Evolutionary conservation across 2,113 vertebrate species (phyloP).

Genomic region (Gadus macrocephalus): DNA sequence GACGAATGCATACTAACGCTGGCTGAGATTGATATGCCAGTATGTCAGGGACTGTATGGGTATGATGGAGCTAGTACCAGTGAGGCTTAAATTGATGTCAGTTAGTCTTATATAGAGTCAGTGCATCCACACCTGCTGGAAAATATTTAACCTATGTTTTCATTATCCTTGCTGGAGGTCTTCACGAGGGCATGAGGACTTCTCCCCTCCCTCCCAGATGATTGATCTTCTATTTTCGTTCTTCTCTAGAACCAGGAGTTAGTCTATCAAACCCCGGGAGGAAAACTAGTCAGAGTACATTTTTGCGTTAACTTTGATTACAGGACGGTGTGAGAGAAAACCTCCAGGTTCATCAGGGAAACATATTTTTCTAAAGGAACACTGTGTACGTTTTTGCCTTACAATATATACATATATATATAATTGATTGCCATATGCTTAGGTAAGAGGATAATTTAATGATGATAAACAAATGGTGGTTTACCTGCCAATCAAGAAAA

Average conservation of each 20-base stretch:
- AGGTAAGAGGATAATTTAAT: too few species aligned
- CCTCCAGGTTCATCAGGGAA: conserved; percentile 58
- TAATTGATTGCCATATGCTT: too few species aligned
- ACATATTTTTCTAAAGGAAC: conserved; percentile 29
- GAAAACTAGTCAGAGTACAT: too few species aligned
- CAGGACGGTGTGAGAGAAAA: conserved; percentile 34
- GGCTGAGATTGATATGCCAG: conserved; percentile 66
- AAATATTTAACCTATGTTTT: conserved; percentile 50
- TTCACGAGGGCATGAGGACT: conserved; percentile 48
- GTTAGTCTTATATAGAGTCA: conserved; percentile 60
- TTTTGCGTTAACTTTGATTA: background rate
- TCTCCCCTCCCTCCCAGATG: conserved; percentile 8
- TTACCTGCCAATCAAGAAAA: too few species aligned
- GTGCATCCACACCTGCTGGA: conserved; percentile 49
- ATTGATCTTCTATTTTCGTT: conserved; percentile 20
- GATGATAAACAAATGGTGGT: too few species aligned
- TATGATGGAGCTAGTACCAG: conserved; percentile 63
- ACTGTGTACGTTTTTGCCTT: too few species aligned
- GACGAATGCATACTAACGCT: conserved; percentile 60
- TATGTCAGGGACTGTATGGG: conserved; percentile 74
- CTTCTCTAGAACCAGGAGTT: conserved; percentile 2
- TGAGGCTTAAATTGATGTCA: conserved; percentile 61
- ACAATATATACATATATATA: too few species aligned
- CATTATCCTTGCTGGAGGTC: conserved; percentile 24
- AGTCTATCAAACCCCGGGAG: too few species aligned